Evolutionary conservation across 2,888 invertebrate genomes (phyloP).

Genomic region (Psylliodes chrysocephalus): DNA sequence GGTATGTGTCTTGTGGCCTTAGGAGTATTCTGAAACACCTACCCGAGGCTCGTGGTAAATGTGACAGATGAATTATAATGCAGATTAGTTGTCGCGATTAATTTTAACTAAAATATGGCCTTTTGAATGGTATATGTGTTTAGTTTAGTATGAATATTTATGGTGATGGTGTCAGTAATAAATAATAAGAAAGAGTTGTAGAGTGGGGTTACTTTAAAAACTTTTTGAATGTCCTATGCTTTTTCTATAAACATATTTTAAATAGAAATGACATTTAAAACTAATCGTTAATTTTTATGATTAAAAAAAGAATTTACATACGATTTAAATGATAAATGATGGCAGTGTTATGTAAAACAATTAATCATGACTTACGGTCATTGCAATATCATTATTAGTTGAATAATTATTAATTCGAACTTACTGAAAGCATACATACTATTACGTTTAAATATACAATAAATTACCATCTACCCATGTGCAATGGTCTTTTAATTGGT

Average conservation of each 20-base stretch:
- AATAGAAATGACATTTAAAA: too few species aligned
- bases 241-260: too few species aligned
- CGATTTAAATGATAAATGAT: too few species aligned
- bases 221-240: too few species aligned
- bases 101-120: conserved; percentile 53
- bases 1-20: conserved; percentile 44
- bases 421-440: background rate
- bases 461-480: conserved; percentile 2
- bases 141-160: conserved; percentile 33
- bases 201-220: too few species aligned
- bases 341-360: too few species aligned
- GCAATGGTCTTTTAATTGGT: conserved; percentile 8
- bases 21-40: conserved; percentile 58
- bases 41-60: conserved; percentile 58
- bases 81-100: conserved; percentile 57
- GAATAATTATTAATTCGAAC: background rate
- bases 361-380: background rate
- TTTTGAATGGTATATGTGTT: conserved; percentile 36
- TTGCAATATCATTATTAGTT: background rate
- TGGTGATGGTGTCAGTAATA: background rate
- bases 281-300: too few species aligned
- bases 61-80: conserved; percentile 59
- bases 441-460: conserved; percentile 1
- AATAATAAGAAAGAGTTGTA: background rate
- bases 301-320: too few species aligned